phyloP scores from a whole-genome alignment of 2,888 invertebrate species.

The Thysanoteuthis rhombus region DNA sequence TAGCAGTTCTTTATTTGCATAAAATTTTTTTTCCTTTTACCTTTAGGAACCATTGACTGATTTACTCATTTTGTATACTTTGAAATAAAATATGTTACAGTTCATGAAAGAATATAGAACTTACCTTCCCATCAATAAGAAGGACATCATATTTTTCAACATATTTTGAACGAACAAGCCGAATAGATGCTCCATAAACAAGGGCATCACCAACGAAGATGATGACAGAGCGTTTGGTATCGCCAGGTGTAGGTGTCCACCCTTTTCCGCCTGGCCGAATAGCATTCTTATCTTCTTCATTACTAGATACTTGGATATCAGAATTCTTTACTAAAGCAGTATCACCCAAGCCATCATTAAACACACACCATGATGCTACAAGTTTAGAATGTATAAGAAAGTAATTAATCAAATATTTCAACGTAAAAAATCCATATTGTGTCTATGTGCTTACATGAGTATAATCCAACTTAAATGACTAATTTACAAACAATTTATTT shows the following conservation, averaged over 20 bases:
- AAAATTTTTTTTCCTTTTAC: too few relatives aligned
- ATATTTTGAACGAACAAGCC: background rate
- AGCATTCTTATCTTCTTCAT: background rate
- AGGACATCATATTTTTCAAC: background rate
- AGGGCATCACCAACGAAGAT: background rate
- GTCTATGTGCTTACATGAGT: too few relatives aligned
- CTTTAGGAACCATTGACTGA: too few relatives aligned
- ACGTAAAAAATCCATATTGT: too few relatives aligned
- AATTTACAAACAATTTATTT: too few relatives aligned
- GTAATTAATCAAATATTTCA: too few relatives aligned
- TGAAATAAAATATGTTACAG: too few relatives aligned
- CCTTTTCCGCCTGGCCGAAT: background rate
- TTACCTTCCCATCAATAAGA: background rate
- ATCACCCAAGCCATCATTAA: background rate
- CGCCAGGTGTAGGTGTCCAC: background rate
- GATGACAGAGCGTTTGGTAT: background rate
- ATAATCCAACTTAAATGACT: too few relatives aligned
- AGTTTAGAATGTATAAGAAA: background rate
- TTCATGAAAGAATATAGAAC: background rate
- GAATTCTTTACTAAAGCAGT: background rate
- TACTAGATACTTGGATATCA: background rate
- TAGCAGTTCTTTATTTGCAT: too few relatives aligned
- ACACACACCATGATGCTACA: background rate
- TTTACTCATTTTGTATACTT: too few relatives aligned
- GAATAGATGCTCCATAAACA: background rate